These are phyloP conservation scores for Pammene fasciana DNA, from an alignment of 2,888 invertebrate species.

Conservation along the genomic window DNA sequence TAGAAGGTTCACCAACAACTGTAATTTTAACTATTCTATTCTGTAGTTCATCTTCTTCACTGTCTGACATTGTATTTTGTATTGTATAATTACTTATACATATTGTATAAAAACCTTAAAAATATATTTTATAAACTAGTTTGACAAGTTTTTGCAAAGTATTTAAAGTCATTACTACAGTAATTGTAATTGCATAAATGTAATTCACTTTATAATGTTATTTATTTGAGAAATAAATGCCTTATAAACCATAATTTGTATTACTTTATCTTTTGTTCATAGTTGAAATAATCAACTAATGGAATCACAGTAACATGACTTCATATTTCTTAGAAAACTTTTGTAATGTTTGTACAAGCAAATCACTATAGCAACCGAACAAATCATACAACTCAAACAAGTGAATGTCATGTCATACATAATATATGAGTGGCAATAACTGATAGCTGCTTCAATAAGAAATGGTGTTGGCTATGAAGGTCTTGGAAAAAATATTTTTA, in stretches of 20 bases:
- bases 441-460: slow-evolving; percentile 8
- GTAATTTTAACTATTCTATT: slow-evolving; percentile 89
- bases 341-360: slow-evolving; percentile 38
- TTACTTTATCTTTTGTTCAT: neutral
- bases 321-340: slow-evolving; percentile 37
- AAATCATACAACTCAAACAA: slow-evolving; percentile 19
- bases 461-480: neutral
- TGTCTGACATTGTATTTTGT: slow-evolving; percentile 83
- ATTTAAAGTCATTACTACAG: slow-evolving; percentile 1
- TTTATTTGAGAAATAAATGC: too few relatives aligned
- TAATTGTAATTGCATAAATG: neutral
- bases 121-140: slow-evolving; percentile 14
- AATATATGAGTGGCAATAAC: slow-evolving; percentile 5
- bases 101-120: slow-evolving; percentile 13
- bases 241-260: neutral
- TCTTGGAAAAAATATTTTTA: neutral
- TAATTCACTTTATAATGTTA: neutral
- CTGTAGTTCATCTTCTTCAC: slow-evolving; percentile 84
- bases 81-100: neutral
- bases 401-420: slow-evolving; percentile 17
- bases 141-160: slow-evolving; percentile 2
- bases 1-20: slow-evolving; percentile 90
- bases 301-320: slow-evolving; percentile 11
- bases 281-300: slow-evolving; percentile 8
- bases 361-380: slow-evolving; percentile 57